Percentiles rank a stretch among this genome's conserved stretches.
Conservation (phyloP, 2,113 vertebrate species). For the Paralichthys olivaceus region DNA sequence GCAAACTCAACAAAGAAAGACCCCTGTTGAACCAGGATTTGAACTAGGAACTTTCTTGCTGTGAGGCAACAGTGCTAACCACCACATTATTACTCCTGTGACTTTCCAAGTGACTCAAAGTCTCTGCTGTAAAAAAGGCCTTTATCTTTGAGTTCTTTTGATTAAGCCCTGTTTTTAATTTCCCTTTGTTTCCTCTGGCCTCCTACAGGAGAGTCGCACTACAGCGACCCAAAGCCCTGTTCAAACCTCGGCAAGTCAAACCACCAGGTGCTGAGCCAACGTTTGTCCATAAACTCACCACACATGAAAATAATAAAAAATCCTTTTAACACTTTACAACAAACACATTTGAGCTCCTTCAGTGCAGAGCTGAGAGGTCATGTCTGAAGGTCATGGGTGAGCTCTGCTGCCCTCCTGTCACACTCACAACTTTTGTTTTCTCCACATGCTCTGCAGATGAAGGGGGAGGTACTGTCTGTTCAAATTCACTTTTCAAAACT, state of each 20-base stretch:
- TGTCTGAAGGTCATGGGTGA: constrained; percentile 42
- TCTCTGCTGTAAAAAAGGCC: not conserved
- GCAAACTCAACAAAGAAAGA: too few species aligned
- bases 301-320: constrained; percentile 53
- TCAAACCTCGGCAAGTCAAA: constrained; percentile 84
- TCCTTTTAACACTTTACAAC: constrained; percentile 41
- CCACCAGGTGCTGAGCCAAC: constrained; percentile 85
- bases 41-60: too few species aligned
- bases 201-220: constrained; percentile 89
- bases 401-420: constrained; percentile 10
- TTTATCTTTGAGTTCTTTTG: not conserved
- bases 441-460: constrained; percentile 74
- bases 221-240: constrained; percentile 86
- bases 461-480: constrained; percentile 45
- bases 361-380: constrained; percentile 29
- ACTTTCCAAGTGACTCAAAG: too few species aligned
- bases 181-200: not conserved
- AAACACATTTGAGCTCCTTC: constrained; percentile 29
- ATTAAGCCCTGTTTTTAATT: constrained; percentile 26
- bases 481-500: constrained; percentile 27
- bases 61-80: too few species aligned
- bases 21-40: too few species aligned
- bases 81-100: not conserved
- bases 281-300: constrained; percentile 33
- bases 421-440: constrained; percentile 48